Evolutionary conservation across 2,113 vertebrate genomes (phyloP).

Genomic region (Ploceus nigricollis): DNA sequence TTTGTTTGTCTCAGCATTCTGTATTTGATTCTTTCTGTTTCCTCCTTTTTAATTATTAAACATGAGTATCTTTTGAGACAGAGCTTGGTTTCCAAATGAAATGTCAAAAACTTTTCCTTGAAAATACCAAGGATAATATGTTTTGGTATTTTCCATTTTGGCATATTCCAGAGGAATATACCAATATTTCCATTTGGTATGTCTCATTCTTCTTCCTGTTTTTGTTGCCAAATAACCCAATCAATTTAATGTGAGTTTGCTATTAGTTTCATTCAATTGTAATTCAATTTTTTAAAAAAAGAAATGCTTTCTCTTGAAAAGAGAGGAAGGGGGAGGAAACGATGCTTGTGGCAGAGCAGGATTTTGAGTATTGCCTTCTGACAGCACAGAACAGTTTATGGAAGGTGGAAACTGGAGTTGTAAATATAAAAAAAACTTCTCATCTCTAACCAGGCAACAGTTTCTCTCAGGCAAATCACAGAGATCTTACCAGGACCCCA

Average conservation of each 20-base stretch:
- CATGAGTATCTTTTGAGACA: neutral
- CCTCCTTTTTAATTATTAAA: constrained; percentile 1
- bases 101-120: neutral
- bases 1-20: neutral
- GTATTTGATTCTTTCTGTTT: neutral
- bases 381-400: neutral
- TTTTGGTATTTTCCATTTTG: neutral
- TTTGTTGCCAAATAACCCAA: neutral
- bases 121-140: neutral
- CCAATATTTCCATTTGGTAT: neutral
- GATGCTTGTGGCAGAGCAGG: neutral
- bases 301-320: neutral
- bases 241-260: neutral
- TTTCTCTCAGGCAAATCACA: neutral
- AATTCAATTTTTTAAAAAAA: neutral
- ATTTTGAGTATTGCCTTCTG: neutral
- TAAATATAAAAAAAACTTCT: neutral
- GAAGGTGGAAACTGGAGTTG: neutral
- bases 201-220: neutral
- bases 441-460: neutral
- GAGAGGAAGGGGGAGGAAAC: neutral
- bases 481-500: neutral
- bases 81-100: neutral
- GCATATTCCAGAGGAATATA: neutral
- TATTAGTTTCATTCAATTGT: neutral